These are phyloP conservation scores for Sicus ferrugineus DNA, from an alignment of 2,888 invertebrate species.

Conservation along the genomic window DNA sequence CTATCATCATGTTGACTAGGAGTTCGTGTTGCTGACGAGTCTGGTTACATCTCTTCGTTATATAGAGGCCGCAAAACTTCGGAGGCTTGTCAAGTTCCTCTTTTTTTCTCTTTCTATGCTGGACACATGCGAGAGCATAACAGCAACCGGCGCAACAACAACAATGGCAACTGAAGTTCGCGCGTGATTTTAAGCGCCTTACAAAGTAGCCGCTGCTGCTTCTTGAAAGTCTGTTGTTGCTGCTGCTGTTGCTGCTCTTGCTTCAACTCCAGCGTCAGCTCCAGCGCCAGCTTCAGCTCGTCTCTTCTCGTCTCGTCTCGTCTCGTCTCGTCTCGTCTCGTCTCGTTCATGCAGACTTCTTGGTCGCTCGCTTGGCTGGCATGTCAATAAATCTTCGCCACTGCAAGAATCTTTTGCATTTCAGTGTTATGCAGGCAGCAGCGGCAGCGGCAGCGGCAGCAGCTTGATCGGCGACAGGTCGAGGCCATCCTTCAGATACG, in stretches of 20 bases:
- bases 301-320: background rate
- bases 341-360: background rate
- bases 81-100: constrained; percentile 53
- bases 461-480: constrained; percentile 52
- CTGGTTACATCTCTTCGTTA: constrained; percentile 3
- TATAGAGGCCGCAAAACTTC: constrained; percentile 26
- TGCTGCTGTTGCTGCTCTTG: background rate
- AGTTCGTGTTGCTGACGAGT: background rate
- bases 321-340: too few species aligned
- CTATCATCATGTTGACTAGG: constrained; percentile 5
- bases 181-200: background rate
- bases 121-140: background rate
- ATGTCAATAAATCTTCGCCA: constrained; percentile 59
- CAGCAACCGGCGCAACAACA: background rate
- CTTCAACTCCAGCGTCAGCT: background rate
- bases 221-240: background rate
- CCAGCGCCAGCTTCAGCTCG: background rate
- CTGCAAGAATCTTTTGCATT: constrained; percentile 49
- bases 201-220: background rate
- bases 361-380: constrained; percentile 40
- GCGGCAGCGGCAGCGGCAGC: background rate
- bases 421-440: constrained; percentile 33
- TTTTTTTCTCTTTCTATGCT: background rate
- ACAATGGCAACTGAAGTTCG: background rate
- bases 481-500: constrained; percentile 47